phyloP scores from a whole-genome alignment of 1,140 invertebrate genomes.

The Leptinotarsa undecemlineata region DNA sequence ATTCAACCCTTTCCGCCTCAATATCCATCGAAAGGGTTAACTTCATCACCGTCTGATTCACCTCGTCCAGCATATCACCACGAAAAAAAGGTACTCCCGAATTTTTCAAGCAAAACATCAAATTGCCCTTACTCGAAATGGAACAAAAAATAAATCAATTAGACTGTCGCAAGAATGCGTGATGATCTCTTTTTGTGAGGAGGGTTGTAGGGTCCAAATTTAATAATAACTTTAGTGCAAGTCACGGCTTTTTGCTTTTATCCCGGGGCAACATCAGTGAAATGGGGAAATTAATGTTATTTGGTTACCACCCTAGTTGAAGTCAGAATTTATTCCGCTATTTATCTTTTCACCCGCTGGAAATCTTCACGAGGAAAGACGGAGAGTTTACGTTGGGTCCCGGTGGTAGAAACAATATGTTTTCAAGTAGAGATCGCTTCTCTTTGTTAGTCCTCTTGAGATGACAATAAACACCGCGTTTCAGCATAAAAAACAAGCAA shows the following conservation, averaged over 20 bases:
- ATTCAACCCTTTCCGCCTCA: too few species aligned
- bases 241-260: constrained; percentile 14
- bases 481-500: too few species aligned
- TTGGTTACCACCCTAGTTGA: constrained; percentile 6
- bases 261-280: background rate
- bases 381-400: too few species aligned
- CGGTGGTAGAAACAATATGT: too few species aligned
- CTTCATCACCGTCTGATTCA: too few species aligned
- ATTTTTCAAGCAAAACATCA: background rate
- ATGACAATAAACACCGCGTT: too few species aligned
- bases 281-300: constrained; percentile 15
- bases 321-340: background rate
- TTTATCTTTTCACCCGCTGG: background rate
- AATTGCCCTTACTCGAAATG: background rate
- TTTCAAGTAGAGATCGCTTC: too few species aligned
- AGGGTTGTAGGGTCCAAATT: constrained; percentile 12
- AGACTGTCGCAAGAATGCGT: background rate
- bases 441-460: too few species aligned
- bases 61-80: too few species aligned
- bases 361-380: background rate
- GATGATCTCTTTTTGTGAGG: constrained; percentile 7
- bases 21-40: too few species aligned
- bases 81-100: background rate
- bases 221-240: constrained; percentile 23
- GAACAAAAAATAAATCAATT: constrained; percentile 20